Conservation (phyloP, 2,113 vertebrate species). For the Gallinago jamesoni region DNA sequence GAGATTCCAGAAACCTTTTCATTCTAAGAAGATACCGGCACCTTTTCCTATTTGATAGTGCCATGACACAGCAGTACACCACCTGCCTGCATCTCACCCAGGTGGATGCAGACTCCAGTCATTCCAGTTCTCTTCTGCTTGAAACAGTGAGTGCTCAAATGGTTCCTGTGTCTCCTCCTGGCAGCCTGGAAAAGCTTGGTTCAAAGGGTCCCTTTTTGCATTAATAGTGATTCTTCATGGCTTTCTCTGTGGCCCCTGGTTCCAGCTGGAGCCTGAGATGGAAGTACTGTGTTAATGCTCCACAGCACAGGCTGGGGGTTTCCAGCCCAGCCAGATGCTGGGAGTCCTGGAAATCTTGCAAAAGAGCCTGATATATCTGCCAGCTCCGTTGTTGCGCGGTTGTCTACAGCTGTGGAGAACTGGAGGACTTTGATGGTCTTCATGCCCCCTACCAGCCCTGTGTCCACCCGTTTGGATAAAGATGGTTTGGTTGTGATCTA, state of each 20-base stretch:
- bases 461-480: not conserved
- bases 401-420: not conserved
- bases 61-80: not conserved
- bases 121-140: not conserved
- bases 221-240: not conserved
- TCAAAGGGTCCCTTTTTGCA: not conserved
- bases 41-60: not conserved
- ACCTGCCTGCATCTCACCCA: not conserved
- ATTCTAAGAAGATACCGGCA: not conserved
- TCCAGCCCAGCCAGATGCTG: not conserved
- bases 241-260: not conserved
- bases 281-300: not conserved
- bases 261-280: slow-evolving; percentile 8
- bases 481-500: not conserved
- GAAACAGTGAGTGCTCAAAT: not conserved
- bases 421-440: not conserved
- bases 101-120: not conserved
- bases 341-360: slow-evolving; percentile 1
- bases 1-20: not conserved
- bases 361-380: not conserved
- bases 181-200: not conserved
- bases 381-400: not conserved
- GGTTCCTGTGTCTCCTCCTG: not conserved
- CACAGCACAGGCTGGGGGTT: not conserved
- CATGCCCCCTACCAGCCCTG: not conserved